Conservation (phyloP, 2,113 vertebrate species). For the Galbula dea region DNA sequence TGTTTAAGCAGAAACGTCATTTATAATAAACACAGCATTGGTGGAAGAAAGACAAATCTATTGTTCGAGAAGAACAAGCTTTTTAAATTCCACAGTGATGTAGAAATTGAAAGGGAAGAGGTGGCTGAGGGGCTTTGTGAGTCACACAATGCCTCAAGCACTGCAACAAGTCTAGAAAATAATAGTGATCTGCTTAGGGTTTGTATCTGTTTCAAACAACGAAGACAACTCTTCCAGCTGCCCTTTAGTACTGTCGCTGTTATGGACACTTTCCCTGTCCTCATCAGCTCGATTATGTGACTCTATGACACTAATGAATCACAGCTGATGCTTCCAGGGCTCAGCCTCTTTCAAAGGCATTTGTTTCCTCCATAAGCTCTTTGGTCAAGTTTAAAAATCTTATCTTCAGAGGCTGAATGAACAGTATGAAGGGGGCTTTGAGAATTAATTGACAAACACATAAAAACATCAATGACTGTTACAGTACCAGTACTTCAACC, state of each 20-base stretch:
- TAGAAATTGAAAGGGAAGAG: slow-evolving; percentile 31
- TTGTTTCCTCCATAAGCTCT: neutral
- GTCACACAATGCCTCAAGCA: neutral
- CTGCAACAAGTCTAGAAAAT: neutral
- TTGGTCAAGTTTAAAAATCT: neutral
- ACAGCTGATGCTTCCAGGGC: slow-evolving; percentile 2
- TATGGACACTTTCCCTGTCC: slow-evolving; percentile 46
- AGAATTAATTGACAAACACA: neutral
- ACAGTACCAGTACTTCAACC: neutral
- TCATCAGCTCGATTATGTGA: neutral
- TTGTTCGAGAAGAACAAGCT: slow-evolving; percentile 30
- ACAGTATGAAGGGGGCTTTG: neutral
- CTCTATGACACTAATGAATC: neutral
- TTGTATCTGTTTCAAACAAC: slow-evolving; percentile 26
- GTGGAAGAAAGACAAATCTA: slow-evolving; percentile 34
- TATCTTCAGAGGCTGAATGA: neutral
- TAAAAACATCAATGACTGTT: neutral
- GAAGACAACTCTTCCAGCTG: slow-evolving; percentile 17
- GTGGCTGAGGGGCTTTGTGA: slow-evolving; percentile 37
- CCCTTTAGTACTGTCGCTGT: slow-evolving; percentile 6
- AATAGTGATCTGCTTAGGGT: slow-evolving; percentile 13
- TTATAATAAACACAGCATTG: slow-evolving; percentile 24
- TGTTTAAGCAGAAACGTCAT: slow-evolving; percentile 13
- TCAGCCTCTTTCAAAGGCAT: neutral
- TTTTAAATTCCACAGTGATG: slow-evolving; percentile 40